Conservation (phyloP, 2,888 invertebrate genomes). For the Leucophenga montana region DNA sequence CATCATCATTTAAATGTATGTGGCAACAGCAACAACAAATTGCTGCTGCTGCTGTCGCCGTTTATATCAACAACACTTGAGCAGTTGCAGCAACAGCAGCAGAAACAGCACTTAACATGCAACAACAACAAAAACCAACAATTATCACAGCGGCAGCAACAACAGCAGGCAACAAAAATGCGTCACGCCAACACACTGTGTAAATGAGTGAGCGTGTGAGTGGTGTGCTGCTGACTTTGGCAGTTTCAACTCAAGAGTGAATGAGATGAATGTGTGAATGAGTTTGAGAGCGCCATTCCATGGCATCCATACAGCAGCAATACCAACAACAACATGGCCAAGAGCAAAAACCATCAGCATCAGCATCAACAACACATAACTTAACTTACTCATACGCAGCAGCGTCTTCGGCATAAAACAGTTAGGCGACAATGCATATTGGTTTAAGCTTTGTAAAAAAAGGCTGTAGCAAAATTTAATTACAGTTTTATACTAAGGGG, state of each 20-base stretch:
- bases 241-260: background rate
- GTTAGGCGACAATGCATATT: no score
- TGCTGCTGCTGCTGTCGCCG: background rate
- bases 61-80: slow-evolving; percentile 22
- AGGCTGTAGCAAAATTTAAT: no score
- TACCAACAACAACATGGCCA: background rate
- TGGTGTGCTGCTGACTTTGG: no score
- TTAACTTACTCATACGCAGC: background rate
- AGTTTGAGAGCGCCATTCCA: background rate
- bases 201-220: no score
- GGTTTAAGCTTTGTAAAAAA: no score
- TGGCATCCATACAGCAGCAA: background rate
- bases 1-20: background rate
- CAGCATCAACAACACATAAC: background rate
- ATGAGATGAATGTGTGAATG: background rate
- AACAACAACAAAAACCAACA: slow-evolving; percentile 20
- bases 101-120: slow-evolving; percentile 10
- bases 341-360: slow-evolving; percentile 2
- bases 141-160: slow-evolving; percentile 2
- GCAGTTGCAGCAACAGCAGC: slow-evolving; percentile 25
- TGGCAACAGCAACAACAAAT: slow-evolving; percentile 15
- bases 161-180: background rate
- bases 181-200: slow-evolving; percentile 3
- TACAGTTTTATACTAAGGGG: no score
- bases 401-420: background rate